These are phyloP conservation scores for Glyphotaelius pellucidus DNA, from an alignment of 2,888 invertebrate species.

Conservation along the genomic window DNA sequence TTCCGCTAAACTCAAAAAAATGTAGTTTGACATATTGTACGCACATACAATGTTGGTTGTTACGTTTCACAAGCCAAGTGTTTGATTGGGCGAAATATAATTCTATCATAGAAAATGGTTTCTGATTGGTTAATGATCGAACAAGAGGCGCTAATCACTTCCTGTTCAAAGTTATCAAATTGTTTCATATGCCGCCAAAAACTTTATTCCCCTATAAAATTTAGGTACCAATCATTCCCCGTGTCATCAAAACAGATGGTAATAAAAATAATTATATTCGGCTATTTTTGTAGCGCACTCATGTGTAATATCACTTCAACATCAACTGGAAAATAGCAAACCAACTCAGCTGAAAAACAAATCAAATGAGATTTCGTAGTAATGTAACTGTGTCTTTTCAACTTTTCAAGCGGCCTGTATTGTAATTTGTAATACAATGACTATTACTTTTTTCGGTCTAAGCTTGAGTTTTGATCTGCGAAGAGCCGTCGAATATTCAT, in stretches of 20 bases:
- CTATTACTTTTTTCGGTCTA: neutral
- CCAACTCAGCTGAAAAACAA: neutral
- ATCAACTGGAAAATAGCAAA: neutral
- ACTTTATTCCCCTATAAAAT: neutral
- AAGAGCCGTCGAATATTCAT: neutral
- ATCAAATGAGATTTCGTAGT: neutral
- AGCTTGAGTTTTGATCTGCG: neutral
- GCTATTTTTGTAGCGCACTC: neutral
- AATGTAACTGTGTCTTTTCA: neutral
- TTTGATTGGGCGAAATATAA: slow-evolving; percentile 60
- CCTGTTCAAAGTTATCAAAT: slow-evolving; percentile 69
- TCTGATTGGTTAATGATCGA: slow-evolving; percentile 57
- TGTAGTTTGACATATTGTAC: slow-evolving; percentile 42
- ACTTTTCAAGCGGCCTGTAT: neutral
- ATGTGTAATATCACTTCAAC: neutral
- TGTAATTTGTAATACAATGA: neutral
- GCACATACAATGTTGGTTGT: slow-evolving; percentile 53
- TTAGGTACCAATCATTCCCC: neutral
- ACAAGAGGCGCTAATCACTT: slow-evolving; percentile 71
- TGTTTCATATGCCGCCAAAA: slow-evolving; percentile 49
- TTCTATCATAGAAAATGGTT: slow-evolving; percentile 56
- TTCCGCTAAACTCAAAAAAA: slow-evolving; percentile 23
- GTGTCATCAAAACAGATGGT: neutral
- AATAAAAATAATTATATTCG: neutral
- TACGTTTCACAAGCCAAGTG: slow-evolving; percentile 59